Evolutionary conservation across 2,113 vertebrate genomes (phyloP).

Genomic region (Onychostoma macrolepis): DNA sequence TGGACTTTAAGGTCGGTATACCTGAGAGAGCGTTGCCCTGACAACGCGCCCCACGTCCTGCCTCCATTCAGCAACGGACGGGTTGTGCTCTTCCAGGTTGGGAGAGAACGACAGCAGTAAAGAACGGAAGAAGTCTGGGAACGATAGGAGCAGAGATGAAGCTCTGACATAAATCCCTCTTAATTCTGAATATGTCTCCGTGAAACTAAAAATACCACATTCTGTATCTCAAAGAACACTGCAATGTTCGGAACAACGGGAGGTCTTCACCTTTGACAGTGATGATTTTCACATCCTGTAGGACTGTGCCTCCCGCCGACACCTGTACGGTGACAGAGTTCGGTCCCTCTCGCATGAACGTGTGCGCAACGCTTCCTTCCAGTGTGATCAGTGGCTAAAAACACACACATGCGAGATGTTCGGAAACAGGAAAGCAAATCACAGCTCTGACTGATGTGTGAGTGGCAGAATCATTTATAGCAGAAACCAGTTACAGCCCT

Average conservation of each 20-base stretch:
- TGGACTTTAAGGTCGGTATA: constrained; percentile 64
- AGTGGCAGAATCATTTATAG: constrained; percentile 44
- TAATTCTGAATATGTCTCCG: not conserved
- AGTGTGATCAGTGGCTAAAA: constrained; percentile 91
- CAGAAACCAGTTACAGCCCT: constrained; percentile 13
- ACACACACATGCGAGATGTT: constrained; percentile 47
- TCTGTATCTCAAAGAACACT: not conserved
- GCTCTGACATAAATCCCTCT: not conserved
- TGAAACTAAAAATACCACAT: not conserved
- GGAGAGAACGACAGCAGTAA: constrained; percentile 92
- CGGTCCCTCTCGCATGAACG: constrained; percentile 82
- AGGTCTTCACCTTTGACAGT: constrained; percentile 86
- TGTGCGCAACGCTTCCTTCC: constrained; percentile 88
- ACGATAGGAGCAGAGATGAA: not conserved
- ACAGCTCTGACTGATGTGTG: constrained; percentile 27
- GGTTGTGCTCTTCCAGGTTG: constrained; percentile 93
- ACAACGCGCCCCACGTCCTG: constrained; percentile 91
- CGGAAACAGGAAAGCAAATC: constrained; percentile 10
- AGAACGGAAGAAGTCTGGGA: constrained; percentile 91
- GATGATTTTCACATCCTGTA: constrained; percentile 90
- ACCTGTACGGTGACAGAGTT: constrained; percentile 92
- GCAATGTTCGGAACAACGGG: not conserved
- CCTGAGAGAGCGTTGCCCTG: constrained; percentile 87
- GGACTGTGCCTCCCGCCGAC: constrained; percentile 83
- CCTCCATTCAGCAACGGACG: constrained; percentile 95